These are phyloP conservation scores for Aethina tumida DNA, from an alignment of 1,140 invertebrate species.

Conservation along the genomic window DNA sequence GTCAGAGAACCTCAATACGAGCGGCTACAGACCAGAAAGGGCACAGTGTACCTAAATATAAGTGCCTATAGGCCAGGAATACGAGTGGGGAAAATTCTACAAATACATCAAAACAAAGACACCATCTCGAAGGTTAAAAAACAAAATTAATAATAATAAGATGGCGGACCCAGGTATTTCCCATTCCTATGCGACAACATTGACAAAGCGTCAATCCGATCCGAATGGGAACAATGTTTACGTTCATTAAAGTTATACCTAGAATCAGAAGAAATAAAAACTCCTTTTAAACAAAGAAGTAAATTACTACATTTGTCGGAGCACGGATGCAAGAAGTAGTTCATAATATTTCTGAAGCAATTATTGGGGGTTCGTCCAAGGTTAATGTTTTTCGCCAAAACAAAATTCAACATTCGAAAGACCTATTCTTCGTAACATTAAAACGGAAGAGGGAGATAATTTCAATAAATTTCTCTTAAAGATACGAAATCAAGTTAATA, in stretches of 20 bases:
- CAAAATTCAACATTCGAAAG: constrained; percentile 26
- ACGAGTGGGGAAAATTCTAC: no score
- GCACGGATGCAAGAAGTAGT: constrained; percentile 28
- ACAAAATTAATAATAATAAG: no score
- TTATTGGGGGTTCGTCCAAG: no score
- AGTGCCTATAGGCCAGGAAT: no score
- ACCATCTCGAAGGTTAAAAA: no score
- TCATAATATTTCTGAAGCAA: constrained; percentile 22
- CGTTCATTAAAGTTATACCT: constrained; percentile 14
- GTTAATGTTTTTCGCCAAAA: constrained; percentile 16
- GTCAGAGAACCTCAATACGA: no score
- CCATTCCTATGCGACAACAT: constrained; percentile 11
- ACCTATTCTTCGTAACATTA: constrained; percentile 24
- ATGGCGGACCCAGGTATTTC: no score
- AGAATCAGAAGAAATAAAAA: constrained; percentile 18
- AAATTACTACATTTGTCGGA: constrained; percentile 25
- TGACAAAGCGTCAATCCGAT: constrained; percentile 12
- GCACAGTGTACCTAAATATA: no score
- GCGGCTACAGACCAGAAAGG: no score
- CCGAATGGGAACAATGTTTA: constrained; percentile 15
- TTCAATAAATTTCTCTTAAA: constrained; percentile 22
- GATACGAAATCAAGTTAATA: constrained; percentile 16
- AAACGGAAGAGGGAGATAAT: constrained; percentile 15
- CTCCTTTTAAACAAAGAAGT: constrained; percentile 22
- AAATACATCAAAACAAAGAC: no score